Conservation (phyloP, 2,797 vertebrate species). For the Chelidonichthys spinosus region DNA sequence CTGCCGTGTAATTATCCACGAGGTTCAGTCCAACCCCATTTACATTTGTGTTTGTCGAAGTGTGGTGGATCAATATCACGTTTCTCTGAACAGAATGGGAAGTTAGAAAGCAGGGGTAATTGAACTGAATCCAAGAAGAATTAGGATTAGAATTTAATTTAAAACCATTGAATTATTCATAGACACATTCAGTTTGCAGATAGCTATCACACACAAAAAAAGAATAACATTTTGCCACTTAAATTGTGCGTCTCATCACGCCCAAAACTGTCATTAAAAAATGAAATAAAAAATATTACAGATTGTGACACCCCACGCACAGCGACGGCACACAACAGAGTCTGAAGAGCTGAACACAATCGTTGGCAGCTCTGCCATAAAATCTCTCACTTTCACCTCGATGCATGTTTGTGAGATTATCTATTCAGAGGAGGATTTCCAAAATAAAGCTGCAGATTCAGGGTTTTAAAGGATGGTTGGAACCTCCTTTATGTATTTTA, state of each 20-base stretch:
- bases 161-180: conserved; percentile 65
- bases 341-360: conserved; percentile 18
- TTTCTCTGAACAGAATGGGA: conserved; percentile 28
- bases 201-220: conserved; percentile 34
- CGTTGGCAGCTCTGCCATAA: not conserved
- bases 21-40: conserved; percentile 31
- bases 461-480: not conserved
- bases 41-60: conserved; percentile 42
- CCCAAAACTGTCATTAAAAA: conserved; percentile 15
- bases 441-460: not conserved
- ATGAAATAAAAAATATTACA: conserved; percentile 18
- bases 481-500: not conserved
- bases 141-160: conserved; percentile 56
- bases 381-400: not conserved
- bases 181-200: conserved; percentile 43
- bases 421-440: not conserved
- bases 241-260: conserved; percentile 21
- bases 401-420: not conserved
- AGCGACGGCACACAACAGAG: conserved; percentile 14
- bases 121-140: conserved; percentile 52
- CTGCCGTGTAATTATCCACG: conserved; percentile 28
- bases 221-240: conserved; percentile 40
- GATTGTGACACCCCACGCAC: conserved; percentile 13
- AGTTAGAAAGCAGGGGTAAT: conserved; percentile 17
- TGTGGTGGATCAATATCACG: conserved; percentile 39